Conservation (phyloP, 1,140 invertebrate species). For the Trissolcus basalis region DNA sequence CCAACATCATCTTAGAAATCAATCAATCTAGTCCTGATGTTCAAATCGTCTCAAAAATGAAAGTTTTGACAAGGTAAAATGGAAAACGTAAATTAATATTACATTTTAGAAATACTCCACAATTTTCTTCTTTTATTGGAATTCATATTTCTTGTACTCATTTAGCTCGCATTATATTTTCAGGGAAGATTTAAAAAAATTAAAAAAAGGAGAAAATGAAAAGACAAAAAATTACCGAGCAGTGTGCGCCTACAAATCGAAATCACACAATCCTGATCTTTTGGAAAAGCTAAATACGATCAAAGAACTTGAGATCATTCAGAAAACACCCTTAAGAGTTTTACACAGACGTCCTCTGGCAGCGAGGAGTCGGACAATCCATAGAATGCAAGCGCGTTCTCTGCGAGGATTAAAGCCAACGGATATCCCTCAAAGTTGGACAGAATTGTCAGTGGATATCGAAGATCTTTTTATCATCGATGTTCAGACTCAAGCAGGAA, state of each 20-base stretch:
- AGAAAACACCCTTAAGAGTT: constrained; percentile 90
- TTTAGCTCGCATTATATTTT: no score
- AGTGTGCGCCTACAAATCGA: constrained; percentile 80
- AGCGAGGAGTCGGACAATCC: constrained; percentile 80
- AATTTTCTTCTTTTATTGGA: no score
- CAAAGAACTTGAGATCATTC: constrained; percentile 79
- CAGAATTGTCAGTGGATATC: constrained; percentile 34
- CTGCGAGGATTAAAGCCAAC: constrained; percentile 19
- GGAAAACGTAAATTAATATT: background rate
- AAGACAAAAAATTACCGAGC: constrained; percentile 91
- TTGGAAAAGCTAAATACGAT: constrained; percentile 77
- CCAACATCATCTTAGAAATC: constrained; percentile 79
- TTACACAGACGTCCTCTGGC: constrained; percentile 87
- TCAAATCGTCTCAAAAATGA: constrained; percentile 80
- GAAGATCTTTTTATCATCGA: constrained; percentile 80
- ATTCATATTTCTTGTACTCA: no score
- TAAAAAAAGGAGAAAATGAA: constrained; percentile 91
- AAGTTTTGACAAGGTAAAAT: constrained; percentile 80
- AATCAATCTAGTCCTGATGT: constrained; percentile 78
- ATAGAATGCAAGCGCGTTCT: constrained; percentile 78
- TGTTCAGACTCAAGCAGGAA: constrained; percentile 92
- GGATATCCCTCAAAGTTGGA: constrained; percentile 53
- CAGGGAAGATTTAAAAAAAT: constrained; percentile 81
- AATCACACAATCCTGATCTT: constrained; percentile 67
- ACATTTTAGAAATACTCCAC: no score